phyloP scores from a whole-genome alignment of 2,888 invertebrate species.

The Lamellibrachia satsuma region DNA sequence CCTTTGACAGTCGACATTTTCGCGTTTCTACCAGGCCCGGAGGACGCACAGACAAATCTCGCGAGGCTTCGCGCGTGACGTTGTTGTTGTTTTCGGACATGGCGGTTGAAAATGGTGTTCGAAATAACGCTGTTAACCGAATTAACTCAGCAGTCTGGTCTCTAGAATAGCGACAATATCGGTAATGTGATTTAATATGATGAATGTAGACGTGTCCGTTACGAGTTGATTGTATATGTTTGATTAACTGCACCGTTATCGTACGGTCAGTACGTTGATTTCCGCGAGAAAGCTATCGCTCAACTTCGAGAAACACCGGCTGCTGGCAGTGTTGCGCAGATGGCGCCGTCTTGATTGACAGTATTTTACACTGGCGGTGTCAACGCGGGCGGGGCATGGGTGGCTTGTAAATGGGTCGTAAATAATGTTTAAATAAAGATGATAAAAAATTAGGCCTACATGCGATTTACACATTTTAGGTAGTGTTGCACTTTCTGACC shows the following conservation, averaged over 20 bases:
- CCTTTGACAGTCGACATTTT: not conserved
- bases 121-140: not conserved
- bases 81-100: constrained; percentile 11
- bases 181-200: not conserved
- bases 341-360: constrained; percentile 1
- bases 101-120: constrained; percentile 11
- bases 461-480: no score
- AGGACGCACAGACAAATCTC: not conserved
- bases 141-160: not conserved
- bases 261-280: not conserved
- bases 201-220: not conserved
- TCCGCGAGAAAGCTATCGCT: not conserved
- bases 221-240: not conserved
- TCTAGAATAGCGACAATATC: not conserved
- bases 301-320: not conserved
- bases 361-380: not conserved
- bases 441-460: no score
- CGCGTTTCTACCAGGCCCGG: not conserved
- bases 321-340: not conserved
- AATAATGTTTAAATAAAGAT: not conserved
- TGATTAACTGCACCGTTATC: not conserved
- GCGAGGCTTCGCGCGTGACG: not conserved
- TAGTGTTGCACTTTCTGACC: no score
- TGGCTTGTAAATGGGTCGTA: not conserved
- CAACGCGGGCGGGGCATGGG: not conserved